Evolutionary conservation across 2,113 vertebrate species (phyloP).

Genomic region (Orcinus orca): DNA sequence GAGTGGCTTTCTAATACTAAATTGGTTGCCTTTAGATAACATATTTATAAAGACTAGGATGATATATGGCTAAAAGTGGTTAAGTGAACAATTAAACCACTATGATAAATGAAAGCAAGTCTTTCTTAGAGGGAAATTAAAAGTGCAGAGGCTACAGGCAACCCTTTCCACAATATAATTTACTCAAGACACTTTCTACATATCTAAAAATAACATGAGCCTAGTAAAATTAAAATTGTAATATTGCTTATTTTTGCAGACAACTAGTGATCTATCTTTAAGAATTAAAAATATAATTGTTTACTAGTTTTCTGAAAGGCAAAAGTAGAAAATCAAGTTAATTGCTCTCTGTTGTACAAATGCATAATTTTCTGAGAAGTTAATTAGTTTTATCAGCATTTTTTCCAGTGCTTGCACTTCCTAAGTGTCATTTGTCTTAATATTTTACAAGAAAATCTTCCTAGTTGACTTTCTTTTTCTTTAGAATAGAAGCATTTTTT

Average conservation of each 20-base stretch:
- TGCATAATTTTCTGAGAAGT: conserved; percentile 44
- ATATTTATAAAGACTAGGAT: conserved; percentile 35
- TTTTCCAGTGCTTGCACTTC: not conserved
- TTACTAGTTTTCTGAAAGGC: conserved; percentile 46
- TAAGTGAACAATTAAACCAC: conserved; percentile 62
- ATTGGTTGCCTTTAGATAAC: conserved; percentile 59
- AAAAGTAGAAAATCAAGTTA: conserved; percentile 44
- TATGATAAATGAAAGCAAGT: conserved; percentile 46
- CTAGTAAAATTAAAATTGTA: conserved; percentile 9
- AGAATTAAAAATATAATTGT: conserved; percentile 50
- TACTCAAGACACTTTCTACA: conserved; percentile 15
- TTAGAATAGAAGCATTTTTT: conserved; percentile 7
- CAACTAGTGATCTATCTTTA: conserved; percentile 24
- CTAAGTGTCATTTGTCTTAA: not conserved
- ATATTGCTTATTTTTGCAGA: conserved; percentile 28
- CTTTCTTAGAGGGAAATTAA: conserved; percentile 52
- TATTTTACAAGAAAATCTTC: conserved; percentile 14
- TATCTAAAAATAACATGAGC: conserved; percentile 54
- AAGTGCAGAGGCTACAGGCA: conserved; percentile 47
- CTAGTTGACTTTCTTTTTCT: not conserved
- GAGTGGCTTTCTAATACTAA: conserved; percentile 41
- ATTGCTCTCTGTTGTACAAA: not conserved
- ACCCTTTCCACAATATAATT: conserved; percentile 32
- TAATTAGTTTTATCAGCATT: not conserved
- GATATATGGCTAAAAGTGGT: not conserved